phyloP scores from a whole-genome alignment of 2,888 invertebrate genomes.

The Eupeodes luniger region DNA sequence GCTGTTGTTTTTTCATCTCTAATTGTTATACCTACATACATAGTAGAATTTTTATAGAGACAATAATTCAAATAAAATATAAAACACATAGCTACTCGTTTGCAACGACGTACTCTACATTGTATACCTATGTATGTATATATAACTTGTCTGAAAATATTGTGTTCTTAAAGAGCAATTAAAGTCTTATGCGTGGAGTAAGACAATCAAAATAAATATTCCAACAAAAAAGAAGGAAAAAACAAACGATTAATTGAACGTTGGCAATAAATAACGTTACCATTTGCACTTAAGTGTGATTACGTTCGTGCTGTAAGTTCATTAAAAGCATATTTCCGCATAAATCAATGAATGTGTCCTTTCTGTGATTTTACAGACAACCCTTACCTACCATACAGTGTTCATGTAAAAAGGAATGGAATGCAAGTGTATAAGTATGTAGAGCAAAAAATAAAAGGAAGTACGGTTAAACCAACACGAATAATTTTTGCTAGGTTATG shows the following conservation, averaged over 20 bases:
- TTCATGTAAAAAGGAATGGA: slow-evolving; percentile 2
- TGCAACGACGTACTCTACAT: neutral
- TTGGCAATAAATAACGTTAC: slow-evolving; percentile 68
- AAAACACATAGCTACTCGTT: too few species aligned
- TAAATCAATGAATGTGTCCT: slow-evolving; percentile 71
- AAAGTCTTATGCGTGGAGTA: slow-evolving; percentile 34
- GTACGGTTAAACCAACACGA: slow-evolving; percentile 7
- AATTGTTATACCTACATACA: neutral
- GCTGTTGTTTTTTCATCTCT: neutral
- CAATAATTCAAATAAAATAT: too few species aligned
- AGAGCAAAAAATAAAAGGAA: slow-evolving; percentile 17
- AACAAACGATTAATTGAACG: slow-evolving; percentile 61
- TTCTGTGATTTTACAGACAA: slow-evolving; percentile 48
- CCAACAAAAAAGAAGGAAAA: slow-evolving; percentile 14
- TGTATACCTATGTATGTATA: neutral
- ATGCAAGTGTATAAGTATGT: neutral
- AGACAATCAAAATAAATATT: slow-evolving; percentile 50
- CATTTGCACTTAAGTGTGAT: slow-evolving; percentile 59
- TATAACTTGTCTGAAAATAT: slow-evolving; percentile 34
- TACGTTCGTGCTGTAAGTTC: slow-evolving; percentile 71
- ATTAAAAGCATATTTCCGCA: slow-evolving; percentile 73
- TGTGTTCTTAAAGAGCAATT: slow-evolving; percentile 7
- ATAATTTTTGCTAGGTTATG: slow-evolving; percentile 4
- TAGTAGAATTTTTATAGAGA: too few species aligned
- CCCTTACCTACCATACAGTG: slow-evolving; percentile 23